Base-by-base conservation (phyloP, 2,113 vertebrate species). In the Anthoscopus minutus region DNA sequence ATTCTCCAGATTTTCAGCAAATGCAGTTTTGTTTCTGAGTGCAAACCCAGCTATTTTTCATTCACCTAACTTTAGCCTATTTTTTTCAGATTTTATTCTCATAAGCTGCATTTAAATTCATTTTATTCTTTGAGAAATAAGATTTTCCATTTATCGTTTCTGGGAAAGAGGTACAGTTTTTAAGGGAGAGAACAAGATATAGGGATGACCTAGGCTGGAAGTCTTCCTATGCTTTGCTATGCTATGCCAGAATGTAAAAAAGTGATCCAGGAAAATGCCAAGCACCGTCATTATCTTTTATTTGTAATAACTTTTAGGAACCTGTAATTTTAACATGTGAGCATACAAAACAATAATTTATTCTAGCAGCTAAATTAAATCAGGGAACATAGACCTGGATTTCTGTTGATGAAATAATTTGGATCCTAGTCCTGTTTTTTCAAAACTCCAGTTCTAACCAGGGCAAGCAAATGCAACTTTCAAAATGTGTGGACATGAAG, bases 391-490 rank as follows among this genome's bases (percentile, higher is more conserved):
- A 35, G 19, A 66, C 20, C 18, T 30, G 22, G 4, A 18, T 5
- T 80, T 73, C 42, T 77, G 28, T 37, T 72, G 19, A 7, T 31
- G 15, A 72, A 86, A 50, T 10, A 4, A 45, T 61, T 76, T 6
- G 8, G 5, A 57, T 69, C 6, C 11, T 24, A 60, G 8, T 27
- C 21, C 8, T 37, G 24, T 40, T 72, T 86, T n/a, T 61, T 40
- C 20, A 48, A 60, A 76, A 50, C 17, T 65, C 20, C 28, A n/a
- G 1, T 53, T 56, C 31, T 22, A 80, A 62, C 13, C 7, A 10
- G 12, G 22, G 3, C 0, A 0, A 77, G 10, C 13, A 56, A 80
- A 67, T 3, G 4, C 10, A 56, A 13, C n/a, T 57, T 77, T 37
- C 37, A 33, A 57, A 44, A 37, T 30, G 15, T 57, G 31, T 31